These are phyloP conservation scores for Periophthalmus modestus DNA, from an alignment of 2,113 vertebrate species.

Conservation along the genomic window DNA sequence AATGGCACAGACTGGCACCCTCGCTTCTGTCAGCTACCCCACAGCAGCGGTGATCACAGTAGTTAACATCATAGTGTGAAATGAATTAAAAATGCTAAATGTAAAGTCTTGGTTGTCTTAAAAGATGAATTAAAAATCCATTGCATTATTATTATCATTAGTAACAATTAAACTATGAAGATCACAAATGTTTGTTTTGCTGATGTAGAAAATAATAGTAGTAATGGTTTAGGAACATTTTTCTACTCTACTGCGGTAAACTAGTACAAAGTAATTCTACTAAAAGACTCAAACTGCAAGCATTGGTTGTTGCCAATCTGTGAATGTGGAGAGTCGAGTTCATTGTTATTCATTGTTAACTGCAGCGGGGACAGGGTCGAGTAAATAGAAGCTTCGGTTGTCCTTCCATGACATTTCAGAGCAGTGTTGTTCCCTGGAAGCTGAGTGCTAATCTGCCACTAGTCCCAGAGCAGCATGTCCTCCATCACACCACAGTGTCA, in stretches of 20 bases:
- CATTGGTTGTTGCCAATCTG: not conserved
- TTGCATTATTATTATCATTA: too few relatives aligned
- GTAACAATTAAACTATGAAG: too few relatives aligned
- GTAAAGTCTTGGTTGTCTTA: too few relatives aligned
- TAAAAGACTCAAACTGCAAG: not conserved
- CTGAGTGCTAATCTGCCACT: conserved; percentile 20
- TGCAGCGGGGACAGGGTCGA: conserved; percentile 25
- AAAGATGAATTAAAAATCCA: too few relatives aligned
- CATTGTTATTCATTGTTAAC: conserved; percentile 23
- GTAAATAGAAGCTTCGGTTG: conserved; percentile 28
- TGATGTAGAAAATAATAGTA: too few relatives aligned
- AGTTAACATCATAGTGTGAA: too few relatives aligned
- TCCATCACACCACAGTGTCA: conserved; percentile 14
- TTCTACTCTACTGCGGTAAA: too few relatives aligned
- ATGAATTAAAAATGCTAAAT: too few relatives aligned
- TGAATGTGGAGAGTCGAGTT: not conserved
- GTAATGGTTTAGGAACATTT: not conserved
- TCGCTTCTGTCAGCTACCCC: too few relatives aligned
- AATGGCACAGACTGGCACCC: too few relatives aligned
- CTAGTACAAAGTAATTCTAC: not conserved
- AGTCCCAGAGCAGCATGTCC: conserved; percentile 13
- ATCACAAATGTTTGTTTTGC: too few relatives aligned
- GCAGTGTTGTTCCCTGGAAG: conserved; percentile 21
- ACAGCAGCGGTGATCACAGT: too few relatives aligned
- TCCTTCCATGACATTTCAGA: conserved; percentile 7